Evolutionary conservation across 2,797 vertebrate species (phyloP), one percentile per base, ranked within the genome.

Genomic region (Coilia nasus): DNA sequence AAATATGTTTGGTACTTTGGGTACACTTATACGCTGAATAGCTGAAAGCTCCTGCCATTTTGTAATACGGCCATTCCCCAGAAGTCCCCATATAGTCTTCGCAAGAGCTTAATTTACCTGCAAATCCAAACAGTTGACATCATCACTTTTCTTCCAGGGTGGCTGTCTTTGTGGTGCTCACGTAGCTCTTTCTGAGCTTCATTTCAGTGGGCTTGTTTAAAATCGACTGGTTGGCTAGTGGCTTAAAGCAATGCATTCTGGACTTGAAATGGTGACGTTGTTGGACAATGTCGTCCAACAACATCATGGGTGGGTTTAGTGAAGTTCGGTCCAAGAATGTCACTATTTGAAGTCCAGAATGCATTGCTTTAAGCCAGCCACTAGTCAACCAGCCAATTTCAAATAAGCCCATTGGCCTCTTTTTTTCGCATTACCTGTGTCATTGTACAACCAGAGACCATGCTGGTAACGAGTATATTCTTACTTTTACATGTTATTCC

Each of bases 121-220:
- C 71, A 78, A 78, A 41, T 44, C 71, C 71, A 78, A 78, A 78
- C 31, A 44, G 71, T 9, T 78, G 71, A 78, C 71, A 78, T 78
- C 35, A 78, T 78, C 71, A 44, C 35, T 78, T 10, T 78, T 78
- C 71, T 9, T 15, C 35, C 71, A 78, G 5, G 19, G 64, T 3
- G 25, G 25, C 12, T 31, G 2, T 17, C 64, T 71, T 25, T 71
- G 71, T 78, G 35, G 5, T 19, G 31, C 6, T 31, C 67, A 41
- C 31, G 17, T 44, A 78, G 71, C 6, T 17, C 17, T 35, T 10
- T 21, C 31, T 41, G 15, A 17, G 1, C 71, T 41, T 41, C 35
- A 2, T 35, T n/a, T 44, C 35, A 6, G 4, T n/a, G n/a, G n/a
- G n/a, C n/a, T n/a, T n/a, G n/a, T n/a, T n/a, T n/a, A n/a, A n/a